Evolutionary conservation across 1,140 invertebrate genomes (phyloP), one percentile per base, ranked within the genome.

Genomic region (Cephus cinctus): DNA sequence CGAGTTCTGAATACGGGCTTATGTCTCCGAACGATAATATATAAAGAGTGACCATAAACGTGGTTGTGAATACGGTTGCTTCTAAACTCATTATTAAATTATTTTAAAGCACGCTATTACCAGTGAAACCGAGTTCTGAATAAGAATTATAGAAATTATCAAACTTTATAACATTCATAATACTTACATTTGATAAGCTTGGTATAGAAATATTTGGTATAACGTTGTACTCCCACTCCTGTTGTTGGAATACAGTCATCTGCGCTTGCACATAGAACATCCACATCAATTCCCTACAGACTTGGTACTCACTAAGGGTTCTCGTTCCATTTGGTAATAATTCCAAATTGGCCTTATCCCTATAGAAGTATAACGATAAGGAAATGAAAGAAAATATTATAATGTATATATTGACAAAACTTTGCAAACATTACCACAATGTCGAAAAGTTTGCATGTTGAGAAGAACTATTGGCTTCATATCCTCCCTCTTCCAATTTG

Each of bases 241-340:
- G 54, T 36, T 59, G 45, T 52, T 69, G 59, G 61, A 71, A 76
- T 8, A 75, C 16, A 32, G 53, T 48, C 65, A 67, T 75, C 15
- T 54, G 45, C 4, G 50, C 40, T 35, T 62, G 71, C 43, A 54
- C 43, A 34, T 72, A 61, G 49, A 78, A 66, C 68, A 75, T 75
- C 73, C 75, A 75, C 5, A 78, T 52, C 9, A 77, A 40, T 64
- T 78, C 76, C 45, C 73, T 61, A 14, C 68, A 62, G 2, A 54
- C 67, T 57, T 71, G 60, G 52, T 76, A 77, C 47, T 78, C 75
- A 11, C 68, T 75, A 1, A 78, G 15, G 9, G 61, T 69, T 12
- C 59, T 54, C 12, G 57, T 54, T n/a, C n/a, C n/a, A n/a, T 56
- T 54, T 32, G 61, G 35, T 1, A 43, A 49, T 31, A 52, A 52